A percentile compares a stretch with the other conserved stretches of the same genome.
Evolutionary conservation across 30 jellyfish, hydroid and myxozoan species (phyloP).

Genomic region (Hydractinia symbiolongicarpus): DNA sequence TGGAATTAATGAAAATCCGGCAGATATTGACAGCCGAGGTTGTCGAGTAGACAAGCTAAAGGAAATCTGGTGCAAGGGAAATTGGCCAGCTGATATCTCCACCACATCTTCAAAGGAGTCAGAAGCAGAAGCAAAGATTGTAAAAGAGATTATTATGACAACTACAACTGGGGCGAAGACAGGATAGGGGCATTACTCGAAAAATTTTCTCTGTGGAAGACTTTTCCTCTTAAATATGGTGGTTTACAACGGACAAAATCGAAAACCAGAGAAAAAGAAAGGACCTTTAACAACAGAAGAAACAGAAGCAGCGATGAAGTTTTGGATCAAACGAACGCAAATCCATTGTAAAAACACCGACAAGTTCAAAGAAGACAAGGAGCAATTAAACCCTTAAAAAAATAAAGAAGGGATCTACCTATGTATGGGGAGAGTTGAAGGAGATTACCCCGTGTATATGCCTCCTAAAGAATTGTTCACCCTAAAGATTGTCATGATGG

Average conservation of each 20-base stretch:
- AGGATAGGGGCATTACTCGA: no score
- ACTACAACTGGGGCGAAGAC: no score
- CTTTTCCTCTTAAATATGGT: no score
- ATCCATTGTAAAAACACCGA: conserved; percentile 6
- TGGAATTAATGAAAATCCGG: conserved; percentile 30
- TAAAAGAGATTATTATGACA: no score
- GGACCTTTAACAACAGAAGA: conserved; percentile 56
- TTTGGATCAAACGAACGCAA: conserved; percentile 29
- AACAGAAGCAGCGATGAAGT: conserved; percentile 3
- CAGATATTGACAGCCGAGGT: conserved; percentile 54
- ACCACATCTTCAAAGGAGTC: conserved; percentile 28
- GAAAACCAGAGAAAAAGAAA: no score
- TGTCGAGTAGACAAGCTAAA: conserved; percentile 8
- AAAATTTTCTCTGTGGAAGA: no score
- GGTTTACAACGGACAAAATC: no score
- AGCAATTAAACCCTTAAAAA: conserved; percentile 25
- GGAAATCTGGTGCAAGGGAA: conserved; percentile 33
- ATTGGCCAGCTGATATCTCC: conserved; percentile 44
- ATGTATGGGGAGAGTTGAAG: conserved; percentile 41
- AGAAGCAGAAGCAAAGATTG: conserved; percentile 38
- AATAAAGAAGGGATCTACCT: conserved; percentile 20
- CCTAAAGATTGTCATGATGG: conserved; percentile 17
- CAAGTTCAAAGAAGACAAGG: conserved; percentile 26
- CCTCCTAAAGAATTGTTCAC: conserved; percentile 29
- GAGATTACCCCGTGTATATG: conserved; percentile 34